Conservation (phyloP, 2,113 vertebrate genomes). For the Elephantulus edwardii region DNA sequence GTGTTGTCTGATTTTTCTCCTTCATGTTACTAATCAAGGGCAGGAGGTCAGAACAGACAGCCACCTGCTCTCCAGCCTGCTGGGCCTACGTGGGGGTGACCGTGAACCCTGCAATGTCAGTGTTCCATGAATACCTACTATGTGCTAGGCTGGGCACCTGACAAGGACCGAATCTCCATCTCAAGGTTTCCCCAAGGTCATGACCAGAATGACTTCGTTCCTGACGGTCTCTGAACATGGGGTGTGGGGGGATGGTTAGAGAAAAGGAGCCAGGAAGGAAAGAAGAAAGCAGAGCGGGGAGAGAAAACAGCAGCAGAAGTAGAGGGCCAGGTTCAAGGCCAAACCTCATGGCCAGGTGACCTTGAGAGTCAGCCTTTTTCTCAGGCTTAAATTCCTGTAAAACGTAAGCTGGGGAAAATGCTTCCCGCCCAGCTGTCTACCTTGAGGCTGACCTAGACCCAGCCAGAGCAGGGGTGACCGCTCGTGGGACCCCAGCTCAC, state of each 20-base stretch:
- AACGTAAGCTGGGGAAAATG: not conserved
- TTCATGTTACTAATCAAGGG: conserved; percentile 70
- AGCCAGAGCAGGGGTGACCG: not conserved
- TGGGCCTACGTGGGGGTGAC: not conserved
- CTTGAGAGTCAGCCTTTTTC: conserved; percentile 19
- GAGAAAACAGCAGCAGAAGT: not conserved
- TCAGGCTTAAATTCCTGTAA: not conserved
- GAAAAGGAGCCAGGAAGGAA: too few species aligned
- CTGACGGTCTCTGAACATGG: not conserved
- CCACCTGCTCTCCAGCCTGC: conserved; percentile 66
- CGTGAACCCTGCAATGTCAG: not conserved
- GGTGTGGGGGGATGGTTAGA: too few species aligned
- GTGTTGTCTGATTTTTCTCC: conserved; percentile 58
- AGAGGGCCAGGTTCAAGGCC: conserved; percentile 38
- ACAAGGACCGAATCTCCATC: not conserved
- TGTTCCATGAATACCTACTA: conserved; percentile 38
- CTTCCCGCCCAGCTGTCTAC: not conserved
- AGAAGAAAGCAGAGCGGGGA: not conserved
- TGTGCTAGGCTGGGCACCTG: conserved; percentile 21
- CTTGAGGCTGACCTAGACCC: not conserved
- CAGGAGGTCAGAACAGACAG: conserved; percentile 64
- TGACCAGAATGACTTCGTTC: not conserved
- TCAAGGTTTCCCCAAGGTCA: conserved; percentile 61
- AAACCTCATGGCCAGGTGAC: not conserved
- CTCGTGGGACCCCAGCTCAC: not conserved